phyloP scores from a whole-genome alignment of 2,888 invertebrate species.

The Cephus rjabovi region DNA sequence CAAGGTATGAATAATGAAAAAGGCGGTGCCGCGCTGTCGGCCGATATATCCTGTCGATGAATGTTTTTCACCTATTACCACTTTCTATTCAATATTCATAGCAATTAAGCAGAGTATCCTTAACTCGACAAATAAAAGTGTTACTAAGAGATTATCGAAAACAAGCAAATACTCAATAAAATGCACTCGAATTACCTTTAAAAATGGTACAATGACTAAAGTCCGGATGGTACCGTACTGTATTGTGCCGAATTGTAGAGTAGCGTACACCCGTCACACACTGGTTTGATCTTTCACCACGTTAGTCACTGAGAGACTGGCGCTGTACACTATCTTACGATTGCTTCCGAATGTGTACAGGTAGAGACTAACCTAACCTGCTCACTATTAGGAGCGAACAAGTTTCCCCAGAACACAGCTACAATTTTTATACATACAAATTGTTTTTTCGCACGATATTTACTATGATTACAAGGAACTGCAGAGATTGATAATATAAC shows the following conservation, averaged over 20 bases:
- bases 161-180: not conserved
- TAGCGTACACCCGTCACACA: not conserved
- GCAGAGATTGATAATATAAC: not conserved
- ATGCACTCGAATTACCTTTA: not conserved
- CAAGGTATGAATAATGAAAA: constrained; percentile 50
- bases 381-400: not conserved
- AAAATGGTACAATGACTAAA: not conserved
- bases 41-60: constrained; percentile 9
- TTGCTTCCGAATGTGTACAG: not conserved
- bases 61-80: not conserved
- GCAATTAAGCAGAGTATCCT: not conserved
- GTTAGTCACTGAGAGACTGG: not conserved
- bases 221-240: not conserved
- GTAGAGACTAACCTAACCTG: not conserved
- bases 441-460: not conserved
- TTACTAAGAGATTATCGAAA: not conserved
- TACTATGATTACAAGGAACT: not conserved
- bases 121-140: not conserved
- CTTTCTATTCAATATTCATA: not conserved
- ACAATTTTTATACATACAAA: not conserved
- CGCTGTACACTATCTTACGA: not conserved
- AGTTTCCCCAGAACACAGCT: not conserved
- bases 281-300: not conserved
- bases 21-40: constrained; percentile 58
- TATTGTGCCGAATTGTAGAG: not conserved